phyloP scores from a whole-genome alignment of 2,888 invertebrate species.

The Salpingus planirostris region DNA sequence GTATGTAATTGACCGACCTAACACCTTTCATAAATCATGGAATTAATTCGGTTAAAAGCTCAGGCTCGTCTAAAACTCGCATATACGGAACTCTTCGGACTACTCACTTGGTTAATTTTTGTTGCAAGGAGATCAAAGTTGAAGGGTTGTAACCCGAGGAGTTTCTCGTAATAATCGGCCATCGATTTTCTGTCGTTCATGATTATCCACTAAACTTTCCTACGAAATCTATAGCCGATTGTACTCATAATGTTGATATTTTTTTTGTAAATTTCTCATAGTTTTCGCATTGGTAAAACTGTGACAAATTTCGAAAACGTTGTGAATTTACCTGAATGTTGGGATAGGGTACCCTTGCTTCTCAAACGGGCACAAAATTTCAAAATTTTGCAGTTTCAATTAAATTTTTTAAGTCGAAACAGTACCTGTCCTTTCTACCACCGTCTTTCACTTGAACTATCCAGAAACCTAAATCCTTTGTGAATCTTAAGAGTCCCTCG shows the following conservation, averaged over 20 bases:
- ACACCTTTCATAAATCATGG: slow-evolving; percentile 8
- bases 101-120: too few species aligned
- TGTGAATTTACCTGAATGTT: slow-evolving; percentile 86
- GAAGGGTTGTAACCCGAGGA: too few species aligned
- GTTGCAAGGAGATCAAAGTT: too few species aligned
- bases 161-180: too few species aligned
- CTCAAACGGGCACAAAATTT: slow-evolving; percentile 39
- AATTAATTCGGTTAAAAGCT: slow-evolving; percentile 13
- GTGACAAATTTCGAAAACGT: background rate
- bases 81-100: too few species aligned
- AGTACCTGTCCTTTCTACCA: slow-evolving; percentile 32
- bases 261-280: too few species aligned
- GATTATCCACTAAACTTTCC: background rate
- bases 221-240: too few species aligned
- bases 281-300: background rate
- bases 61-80: too few species aligned
- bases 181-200: background rate
- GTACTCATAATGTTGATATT: too few species aligned
- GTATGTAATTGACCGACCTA: slow-evolving; percentile 1
- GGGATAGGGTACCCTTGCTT: slow-evolving; percentile 93
- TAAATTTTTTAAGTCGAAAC: slow-evolving; percentile 17
- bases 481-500: slow-evolving; percentile 15
- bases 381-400: too few species aligned
- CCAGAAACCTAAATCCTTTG: slow-evolving; percentile 14
- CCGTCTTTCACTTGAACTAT: too few species aligned